Evolutionary conservation across 37 sponge, comb jelly and placozoan species (phyloP).

Genomic region (Chondrosia reniformis): DNA sequence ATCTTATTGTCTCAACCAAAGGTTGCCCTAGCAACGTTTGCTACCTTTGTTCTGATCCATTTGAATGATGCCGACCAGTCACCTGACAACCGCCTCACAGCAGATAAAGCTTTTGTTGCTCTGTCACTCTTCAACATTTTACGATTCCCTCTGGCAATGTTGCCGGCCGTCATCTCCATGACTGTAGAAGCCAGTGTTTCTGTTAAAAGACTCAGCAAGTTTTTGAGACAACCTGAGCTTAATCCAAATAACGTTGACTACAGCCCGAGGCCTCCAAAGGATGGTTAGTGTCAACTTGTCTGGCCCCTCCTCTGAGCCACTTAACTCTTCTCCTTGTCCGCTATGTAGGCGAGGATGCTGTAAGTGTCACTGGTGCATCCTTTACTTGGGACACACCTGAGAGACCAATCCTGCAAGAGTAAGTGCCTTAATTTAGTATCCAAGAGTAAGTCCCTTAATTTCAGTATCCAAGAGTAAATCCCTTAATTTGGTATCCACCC

Average conservation of each 20-base stretch:
- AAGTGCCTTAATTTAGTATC: neutral
- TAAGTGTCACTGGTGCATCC: constrained; percentile 37
- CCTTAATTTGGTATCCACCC: too few species aligned
- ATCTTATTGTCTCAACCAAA: neutral
- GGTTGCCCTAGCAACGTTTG: constrained; percentile 79
- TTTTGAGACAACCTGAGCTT: constrained; percentile 61
- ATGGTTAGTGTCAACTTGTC: neutral
- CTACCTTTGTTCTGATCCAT: constrained; percentile 41
- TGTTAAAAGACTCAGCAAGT: constrained; percentile 54
- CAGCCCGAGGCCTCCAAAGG: neutral
- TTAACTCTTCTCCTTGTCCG: neutral
- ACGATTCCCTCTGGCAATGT: constrained; percentile 60
- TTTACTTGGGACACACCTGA: constrained; percentile 77
- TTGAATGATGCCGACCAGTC: neutral
- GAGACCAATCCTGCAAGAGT: constrained; percentile 32
- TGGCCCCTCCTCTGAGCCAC: neutral
- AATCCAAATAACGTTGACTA: constrained; percentile 43
- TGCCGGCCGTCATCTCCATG: constrained; percentile 56
- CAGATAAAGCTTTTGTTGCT: constrained; percentile 77
- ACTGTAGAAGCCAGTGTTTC: constrained; percentile 72
- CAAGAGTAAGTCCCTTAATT: too few species aligned
- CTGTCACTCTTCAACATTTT: constrained; percentile 82
- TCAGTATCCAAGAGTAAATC: too few species aligned
- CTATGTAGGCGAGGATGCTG: constrained; percentile 33
- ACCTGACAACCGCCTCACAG: constrained; percentile 54